Conservation (phyloP, 2,888 invertebrate species). For the Neoascia interrupta region DNA sequence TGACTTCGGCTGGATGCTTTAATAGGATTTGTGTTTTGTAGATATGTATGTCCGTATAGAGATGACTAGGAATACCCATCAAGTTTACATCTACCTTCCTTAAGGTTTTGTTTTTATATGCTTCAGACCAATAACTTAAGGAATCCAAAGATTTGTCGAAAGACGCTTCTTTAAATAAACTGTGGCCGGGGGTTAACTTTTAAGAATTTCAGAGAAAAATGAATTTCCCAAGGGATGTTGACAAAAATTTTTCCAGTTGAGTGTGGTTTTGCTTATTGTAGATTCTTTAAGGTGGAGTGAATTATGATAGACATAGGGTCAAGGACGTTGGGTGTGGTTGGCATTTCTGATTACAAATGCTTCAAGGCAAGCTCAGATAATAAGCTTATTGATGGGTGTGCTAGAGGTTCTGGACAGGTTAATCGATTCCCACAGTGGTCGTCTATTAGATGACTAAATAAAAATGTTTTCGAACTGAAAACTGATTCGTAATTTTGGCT, state of each 20-base stretch:
- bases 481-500: too few relatives aligned
- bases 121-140: slow-evolving; percentile 44
- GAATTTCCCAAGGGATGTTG: neutral
- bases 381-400: too few relatives aligned
- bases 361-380: too few relatives aligned
- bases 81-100: too few relatives aligned
- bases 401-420: too few relatives aligned
- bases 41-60: neutral
- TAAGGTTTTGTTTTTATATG: neutral
- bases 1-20: slow-evolving; percentile 42
- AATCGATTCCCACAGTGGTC: too few relatives aligned
- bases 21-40: slow-evolving; percentile 46
- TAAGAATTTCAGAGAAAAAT: neutral
- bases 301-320: slow-evolving; percentile 22
- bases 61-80: neutral
- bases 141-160: slow-evolving; percentile 17
- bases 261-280: neutral
- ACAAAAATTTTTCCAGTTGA: slow-evolving; percentile 23
- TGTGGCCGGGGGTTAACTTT: neutral
- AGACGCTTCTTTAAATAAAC: neutral
- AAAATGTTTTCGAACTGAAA: too few relatives aligned
- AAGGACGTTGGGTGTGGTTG: slow-evolving; percentile 41
- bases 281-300: neutral
- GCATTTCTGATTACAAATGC: too few relatives aligned
- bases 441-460: too few relatives aligned